Base-by-base conservation (phyloP, 2,113 vertebrate species). In the Onychostoma macrolepis region DNA sequence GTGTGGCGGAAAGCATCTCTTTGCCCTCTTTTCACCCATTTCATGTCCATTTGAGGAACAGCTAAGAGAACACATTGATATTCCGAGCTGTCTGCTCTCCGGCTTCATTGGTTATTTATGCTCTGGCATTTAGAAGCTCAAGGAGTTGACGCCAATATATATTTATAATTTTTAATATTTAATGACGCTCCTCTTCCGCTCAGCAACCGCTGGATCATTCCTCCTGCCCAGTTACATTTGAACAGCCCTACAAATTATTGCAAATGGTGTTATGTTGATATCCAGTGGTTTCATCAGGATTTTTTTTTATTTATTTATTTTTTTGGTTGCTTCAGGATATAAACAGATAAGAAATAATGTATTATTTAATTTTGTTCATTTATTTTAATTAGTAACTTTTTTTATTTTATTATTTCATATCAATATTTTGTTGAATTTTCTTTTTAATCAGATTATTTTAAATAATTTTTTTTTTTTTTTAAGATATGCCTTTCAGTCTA, bases 81-180 rank as follows among this genome's bases (percentile, higher is more conserved):
- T 90, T 86, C 72, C 41, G 77, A 63, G 77, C 15, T 50, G 24
- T 21, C 56, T n/a, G 76, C 78, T 82, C 85, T 80, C 84, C 56
- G 75, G 58, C n/a, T 80, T 89, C 85, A 89, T 88, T 65, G 80
- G 80, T 83, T 88, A 90, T 86, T 86, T 82, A 85, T 87, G 86
- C 58, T 33, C 28, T 80, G 79, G 41, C 87, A 82, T 88, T 91
- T 85, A 85, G 50, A 45, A 83, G 33, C 56, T 85, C 58, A 75
- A 63, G 58, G 56, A 36, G 24, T 76, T 1, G 79, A 36, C 15
- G 56, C 43, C 69, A 61, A 82, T 87, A 85, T 85, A 77, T 87
- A 85, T 85, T 87, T 89, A 84, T 63, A 11, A 58, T 43, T 63
- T 85, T 89, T 74, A 80, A 86, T 89, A 85, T 87, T 90, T 86